These are phyloP conservation scores for Beroe forskalii DNA, from an alignment of 37 sponge, comb jelly and placozoan species.

Conservation along the genomic window DNA sequence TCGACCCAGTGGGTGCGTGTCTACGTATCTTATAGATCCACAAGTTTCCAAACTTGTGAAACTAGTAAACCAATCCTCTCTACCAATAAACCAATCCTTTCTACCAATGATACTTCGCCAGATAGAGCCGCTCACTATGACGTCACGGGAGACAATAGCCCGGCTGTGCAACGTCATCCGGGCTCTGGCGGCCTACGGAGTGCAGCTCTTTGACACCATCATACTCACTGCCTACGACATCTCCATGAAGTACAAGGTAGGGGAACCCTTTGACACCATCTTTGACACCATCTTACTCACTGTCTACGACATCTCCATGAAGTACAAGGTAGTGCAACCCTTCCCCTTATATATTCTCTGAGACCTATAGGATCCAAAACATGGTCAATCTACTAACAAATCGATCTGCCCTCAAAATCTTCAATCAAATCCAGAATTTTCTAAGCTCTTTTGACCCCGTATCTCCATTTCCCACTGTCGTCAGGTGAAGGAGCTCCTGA, in stretches of 20 bases:
- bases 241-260: slow-evolving; percentile 84
- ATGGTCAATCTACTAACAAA: not conserved
- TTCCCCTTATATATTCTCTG: not conserved
- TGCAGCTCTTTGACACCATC: slow-evolving; percentile 89
- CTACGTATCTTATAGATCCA: too few species aligned
- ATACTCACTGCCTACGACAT: slow-evolving; percentile 88
- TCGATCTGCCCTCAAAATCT: not conserved
- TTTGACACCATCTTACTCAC: slow-evolving; percentile 91
- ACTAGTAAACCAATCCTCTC: too few species aligned
- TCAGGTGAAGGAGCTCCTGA: slow-evolving; percentile 81
- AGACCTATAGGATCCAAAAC: too few species aligned
- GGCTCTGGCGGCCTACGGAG: slow-evolving; percentile 73
- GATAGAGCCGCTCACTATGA: slow-evolving; percentile 69
- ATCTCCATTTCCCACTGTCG: slow-evolving; percentile 66
- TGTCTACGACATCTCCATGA: slow-evolving; percentile 86
- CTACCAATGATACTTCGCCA: too few species aligned
- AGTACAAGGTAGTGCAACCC: slow-evolving; percentile 84
- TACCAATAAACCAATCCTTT: not conserved
- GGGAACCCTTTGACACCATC: too few species aligned
- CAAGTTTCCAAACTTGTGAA: too few species aligned
- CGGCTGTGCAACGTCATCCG: slow-evolving; percentile 89
- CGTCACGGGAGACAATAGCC: slow-evolving; percentile 89
- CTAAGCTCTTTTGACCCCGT: not conserved
- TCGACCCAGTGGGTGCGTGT: too few species aligned
- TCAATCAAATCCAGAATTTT: not conserved